Evolutionary conservation across 2,113 vertebrate species (phyloP).

Genomic region (Tor tambroides): DNA sequence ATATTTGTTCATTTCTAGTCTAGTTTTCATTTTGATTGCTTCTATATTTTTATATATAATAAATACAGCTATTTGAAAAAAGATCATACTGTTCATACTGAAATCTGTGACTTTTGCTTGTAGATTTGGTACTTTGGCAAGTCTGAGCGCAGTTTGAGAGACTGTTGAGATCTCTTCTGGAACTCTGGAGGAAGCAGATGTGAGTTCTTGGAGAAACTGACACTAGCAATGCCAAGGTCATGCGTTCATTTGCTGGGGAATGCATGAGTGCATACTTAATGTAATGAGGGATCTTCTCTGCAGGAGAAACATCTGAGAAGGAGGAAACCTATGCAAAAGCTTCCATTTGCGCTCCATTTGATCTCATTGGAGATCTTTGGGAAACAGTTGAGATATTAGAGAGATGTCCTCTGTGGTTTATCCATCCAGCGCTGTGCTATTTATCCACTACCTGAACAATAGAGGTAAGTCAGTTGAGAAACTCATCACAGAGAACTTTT

Average conservation of each 20-base stretch:
- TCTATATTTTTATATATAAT: too few species aligned
- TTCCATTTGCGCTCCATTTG: neutral
- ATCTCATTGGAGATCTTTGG: neutral
- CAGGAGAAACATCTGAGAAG: neutral
- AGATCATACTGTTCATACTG: too few species aligned
- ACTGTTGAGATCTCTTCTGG: neutral
- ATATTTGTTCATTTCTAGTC: too few species aligned
- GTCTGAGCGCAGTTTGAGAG: neutral
- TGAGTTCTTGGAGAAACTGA: neutral
- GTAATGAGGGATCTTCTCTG: neutral
- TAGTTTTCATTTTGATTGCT: too few species aligned
- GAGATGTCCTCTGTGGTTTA: neutral
- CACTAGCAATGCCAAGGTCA: neutral
- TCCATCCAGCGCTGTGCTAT: neutral
- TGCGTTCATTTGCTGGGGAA: neutral
- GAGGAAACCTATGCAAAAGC: neutral
- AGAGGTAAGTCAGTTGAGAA: slow-evolving; percentile 72
- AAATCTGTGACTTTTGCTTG: neutral
- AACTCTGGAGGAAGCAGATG: neutral
- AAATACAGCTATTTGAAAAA: too few species aligned
- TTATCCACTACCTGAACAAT: slow-evolving; percentile 63
- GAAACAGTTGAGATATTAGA: neutral
- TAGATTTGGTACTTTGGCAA: neutral
- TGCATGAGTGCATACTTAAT: neutral
- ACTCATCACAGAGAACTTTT: slow-evolving; percentile 76